Percentiles rank a stretch among this genome's conserved stretches.
phyloP scores from a whole-genome alignment of 2,113 vertebrate species.

The Pachycephala philippinensis region DNA sequence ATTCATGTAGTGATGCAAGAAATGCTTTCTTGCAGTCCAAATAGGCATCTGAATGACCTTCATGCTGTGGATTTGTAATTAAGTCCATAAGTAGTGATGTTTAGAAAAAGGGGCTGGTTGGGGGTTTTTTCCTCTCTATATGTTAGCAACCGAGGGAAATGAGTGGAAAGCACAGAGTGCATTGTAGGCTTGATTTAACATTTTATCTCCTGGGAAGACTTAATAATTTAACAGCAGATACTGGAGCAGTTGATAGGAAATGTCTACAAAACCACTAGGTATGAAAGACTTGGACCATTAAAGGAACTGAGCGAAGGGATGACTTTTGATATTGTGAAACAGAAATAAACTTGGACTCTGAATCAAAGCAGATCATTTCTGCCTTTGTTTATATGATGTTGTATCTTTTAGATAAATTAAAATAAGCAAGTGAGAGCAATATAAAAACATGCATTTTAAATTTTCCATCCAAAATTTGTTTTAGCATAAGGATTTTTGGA shows the following conservation, averaged over 20 bases:
- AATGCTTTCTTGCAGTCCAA: not conserved
- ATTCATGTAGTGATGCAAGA: not conserved
- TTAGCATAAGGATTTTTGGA: not conserved
- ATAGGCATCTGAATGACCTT: not conserved
- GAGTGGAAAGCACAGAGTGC: not conserved
- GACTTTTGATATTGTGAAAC: not conserved
- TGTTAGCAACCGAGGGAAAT: not conserved
- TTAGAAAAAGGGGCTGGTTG: not conserved
- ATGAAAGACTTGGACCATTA: not conserved
- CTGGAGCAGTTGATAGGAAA: not conserved
- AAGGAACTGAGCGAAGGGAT: not conserved
- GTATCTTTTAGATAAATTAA: not conserved
- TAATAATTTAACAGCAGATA: not conserved
- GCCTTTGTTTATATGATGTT: not conserved
- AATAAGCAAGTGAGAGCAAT: not conserved
- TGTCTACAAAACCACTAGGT: not conserved
- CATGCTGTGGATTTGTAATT: not conserved
- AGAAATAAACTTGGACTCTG: not conserved
- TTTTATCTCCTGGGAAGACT: not conserved
- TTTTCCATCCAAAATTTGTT: not conserved
- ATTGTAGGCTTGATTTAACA: not conserved
- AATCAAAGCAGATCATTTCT: not conserved
- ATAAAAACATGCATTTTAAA: not conserved
- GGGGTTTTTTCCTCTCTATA: fast-evolving
- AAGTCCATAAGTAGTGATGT: not conserved